A percentile compares a stretch with the other conserved stretches of the same genome.
Conservation (phyloP, 1,140 invertebrate species). For the Lepidostoma basale region DNA sequence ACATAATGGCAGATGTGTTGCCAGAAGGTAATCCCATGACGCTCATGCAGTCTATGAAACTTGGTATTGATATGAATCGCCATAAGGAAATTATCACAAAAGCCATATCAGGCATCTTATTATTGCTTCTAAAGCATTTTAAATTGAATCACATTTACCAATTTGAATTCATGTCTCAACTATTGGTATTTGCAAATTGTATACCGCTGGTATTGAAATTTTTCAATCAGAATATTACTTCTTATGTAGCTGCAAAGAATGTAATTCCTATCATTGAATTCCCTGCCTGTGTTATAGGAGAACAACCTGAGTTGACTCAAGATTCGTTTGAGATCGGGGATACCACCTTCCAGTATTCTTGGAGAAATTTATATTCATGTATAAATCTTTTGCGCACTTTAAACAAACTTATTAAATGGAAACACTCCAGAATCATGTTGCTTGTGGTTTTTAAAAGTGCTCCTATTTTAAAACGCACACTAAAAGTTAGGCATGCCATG, state of each 20-base stretch:
- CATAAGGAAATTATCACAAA: constrained; percentile 99
- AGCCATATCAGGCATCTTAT: constrained; percentile 91
- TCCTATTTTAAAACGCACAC: constrained; percentile 94
- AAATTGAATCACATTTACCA: constrained; percentile 99
- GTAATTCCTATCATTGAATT: constrained; percentile 94
- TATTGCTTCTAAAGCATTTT: constrained; percentile 96
- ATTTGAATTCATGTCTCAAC: constrained; percentile 99
- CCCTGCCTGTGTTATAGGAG: constrained; percentile 94
- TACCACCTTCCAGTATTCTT: constrained; percentile 82
- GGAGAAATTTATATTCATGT: constrained; percentile 98
- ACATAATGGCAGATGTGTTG: constrained; percentile 96
- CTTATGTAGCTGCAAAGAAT: constrained; percentile 95
- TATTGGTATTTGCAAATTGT: constrained; percentile 98
- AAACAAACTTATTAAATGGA: constrained; percentile 99
- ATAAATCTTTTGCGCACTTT: constrained; percentile 96
- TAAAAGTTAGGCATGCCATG: constrained; percentile 95
- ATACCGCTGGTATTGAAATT: constrained; percentile 98
- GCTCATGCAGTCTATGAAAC: constrained; percentile 94
- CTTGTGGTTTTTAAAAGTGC: constrained; percentile 99
- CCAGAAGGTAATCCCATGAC: constrained; percentile 97
- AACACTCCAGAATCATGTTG: constrained; percentile 99
- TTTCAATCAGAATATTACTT: constrained; percentile 97
- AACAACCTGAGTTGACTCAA: constrained; percentile 91
- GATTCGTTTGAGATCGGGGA: constrained; percentile 93
- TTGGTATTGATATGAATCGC: constrained; percentile 96